Evolutionary conservation across 2,888 invertebrate genomes (phyloP).

Genomic region (Drosophila acutilabella): DNA sequence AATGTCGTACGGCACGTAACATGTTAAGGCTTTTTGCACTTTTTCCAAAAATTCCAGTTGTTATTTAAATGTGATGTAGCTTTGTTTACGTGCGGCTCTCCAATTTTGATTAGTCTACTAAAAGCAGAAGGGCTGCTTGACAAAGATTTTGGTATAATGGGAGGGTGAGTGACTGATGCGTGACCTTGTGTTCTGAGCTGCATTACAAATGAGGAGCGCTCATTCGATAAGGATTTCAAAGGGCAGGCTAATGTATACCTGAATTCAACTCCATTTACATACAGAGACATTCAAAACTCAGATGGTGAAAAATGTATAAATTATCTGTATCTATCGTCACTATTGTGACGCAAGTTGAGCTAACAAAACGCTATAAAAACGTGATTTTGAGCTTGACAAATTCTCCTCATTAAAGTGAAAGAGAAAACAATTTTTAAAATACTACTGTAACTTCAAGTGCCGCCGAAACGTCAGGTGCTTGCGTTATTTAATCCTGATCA

Average conservation of each 20-base stretch:
- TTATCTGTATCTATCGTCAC: constrained; percentile 17
- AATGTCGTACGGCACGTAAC: not conserved
- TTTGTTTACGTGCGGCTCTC: constrained; percentile 17
- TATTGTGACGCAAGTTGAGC: not conserved
- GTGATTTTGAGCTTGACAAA: too few relatives aligned
- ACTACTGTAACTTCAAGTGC: too few relatives aligned
- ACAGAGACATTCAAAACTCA: constrained; percentile 26
- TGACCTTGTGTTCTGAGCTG: constrained; percentile 15
- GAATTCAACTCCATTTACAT: constrained; percentile 34
- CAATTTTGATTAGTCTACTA: too few relatives aligned
- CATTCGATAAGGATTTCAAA: constrained; percentile 8
- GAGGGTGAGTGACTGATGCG: constrained; percentile 7
- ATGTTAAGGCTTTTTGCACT: not conserved
- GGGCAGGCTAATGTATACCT: not conserved
- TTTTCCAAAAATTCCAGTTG: not conserved
- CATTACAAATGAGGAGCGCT: constrained; percentile 22
- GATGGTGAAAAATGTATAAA: constrained; percentile 22
- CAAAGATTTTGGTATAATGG: not conserved
- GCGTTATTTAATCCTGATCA: too few relatives aligned
- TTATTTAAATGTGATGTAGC: not conserved
- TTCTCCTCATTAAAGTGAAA: too few relatives aligned
- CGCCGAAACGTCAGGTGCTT: too few relatives aligned
- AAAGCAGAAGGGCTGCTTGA: not conserved
- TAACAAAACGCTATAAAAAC: too few relatives aligned
- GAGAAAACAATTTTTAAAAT: too few relatives aligned